Evolutionary conservation across 2,797 vertebrate species (phyloP).

Genomic region (Parauchenoglanis punctatus): DNA sequence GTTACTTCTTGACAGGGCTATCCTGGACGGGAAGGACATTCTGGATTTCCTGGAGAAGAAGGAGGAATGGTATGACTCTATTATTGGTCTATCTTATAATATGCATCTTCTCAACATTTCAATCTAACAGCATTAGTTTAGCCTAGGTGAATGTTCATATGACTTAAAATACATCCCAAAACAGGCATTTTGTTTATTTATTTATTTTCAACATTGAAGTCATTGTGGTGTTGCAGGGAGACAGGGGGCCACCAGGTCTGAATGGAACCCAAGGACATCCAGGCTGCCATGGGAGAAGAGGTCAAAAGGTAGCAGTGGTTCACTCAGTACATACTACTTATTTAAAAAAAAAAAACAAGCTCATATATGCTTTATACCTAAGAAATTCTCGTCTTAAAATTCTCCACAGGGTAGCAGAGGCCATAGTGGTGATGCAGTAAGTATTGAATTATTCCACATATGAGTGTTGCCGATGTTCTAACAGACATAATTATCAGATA

Average conservation of each 20-base stretch:
- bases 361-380: neutral
- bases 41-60: constrained; percentile 86
- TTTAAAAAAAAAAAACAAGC: neutral
- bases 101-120: neutral
- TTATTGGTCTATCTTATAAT: neutral
- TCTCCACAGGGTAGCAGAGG: constrained; percentile 79
- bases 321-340: neutral
- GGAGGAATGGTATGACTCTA: constrained; percentile 76
- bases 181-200: neutral
- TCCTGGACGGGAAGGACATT: constrained; percentile 72
- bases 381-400: neutral
- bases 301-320: constrained; percentile 71
- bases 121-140: neutral
- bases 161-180: neutral
- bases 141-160: neutral
- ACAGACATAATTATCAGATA: neutral
- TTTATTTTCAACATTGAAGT: neutral
- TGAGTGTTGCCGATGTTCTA: neutral
- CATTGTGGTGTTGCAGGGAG: constrained; percentile 72
- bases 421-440: constrained; percentile 77
- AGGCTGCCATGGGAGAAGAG: constrained; percentile 81
- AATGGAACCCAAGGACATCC: constrained; percentile 77
- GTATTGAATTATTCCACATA: constrained; percentile 49
- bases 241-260: constrained; percentile 77
- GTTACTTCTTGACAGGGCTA: constrained; percentile 71